Percentiles rank a stretch among this genome's conserved stretches.
Evolutionary conservation across 2,797 vertebrate species (phyloP).

Genomic region (Gambelia wislizenii): DNA sequence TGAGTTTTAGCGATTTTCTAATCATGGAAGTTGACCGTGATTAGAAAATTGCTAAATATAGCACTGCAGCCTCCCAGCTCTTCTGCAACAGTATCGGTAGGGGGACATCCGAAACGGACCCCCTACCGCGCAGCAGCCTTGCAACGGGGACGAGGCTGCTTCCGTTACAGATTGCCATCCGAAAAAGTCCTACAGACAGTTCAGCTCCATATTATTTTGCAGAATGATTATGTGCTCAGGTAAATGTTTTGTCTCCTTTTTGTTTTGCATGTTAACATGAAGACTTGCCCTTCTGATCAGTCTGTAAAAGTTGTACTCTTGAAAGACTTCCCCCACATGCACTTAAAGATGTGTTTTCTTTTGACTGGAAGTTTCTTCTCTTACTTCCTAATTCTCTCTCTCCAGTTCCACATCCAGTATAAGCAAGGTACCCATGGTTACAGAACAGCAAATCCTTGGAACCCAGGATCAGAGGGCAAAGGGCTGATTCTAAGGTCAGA

Average conservation of each 20-base stretch:
- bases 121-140: too few relatives aligned
- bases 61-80: too few relatives aligned
- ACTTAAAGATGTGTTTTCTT: neutral
- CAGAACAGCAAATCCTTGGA: neutral
- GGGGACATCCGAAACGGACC: too few relatives aligned
- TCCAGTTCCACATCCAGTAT: neutral
- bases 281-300: neutral
- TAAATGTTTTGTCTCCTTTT: neutral
- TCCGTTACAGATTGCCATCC: too few relatives aligned
- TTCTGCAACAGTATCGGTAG: too few relatives aligned
- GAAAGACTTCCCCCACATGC: neutral
- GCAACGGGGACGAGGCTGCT: too few relatives aligned
- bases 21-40: too few relatives aligned
- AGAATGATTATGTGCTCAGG: neutral
- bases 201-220: neutral
- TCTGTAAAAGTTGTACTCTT: neutral
- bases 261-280: neutral
- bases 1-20: too few relatives aligned
- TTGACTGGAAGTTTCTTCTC: neutral
- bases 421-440: slow-evolving; percentile 17
- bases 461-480: slow-evolving; percentile 19
- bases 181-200: neutral
- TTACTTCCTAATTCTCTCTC: neutral
- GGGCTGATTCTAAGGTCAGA: neutral
- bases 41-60: too few relatives aligned